A percentile compares a stretch with the other conserved stretches of the same genome.
Conservation (phyloP, 2,113 vertebrate genomes). For the Triplophysa rosa region DNA sequence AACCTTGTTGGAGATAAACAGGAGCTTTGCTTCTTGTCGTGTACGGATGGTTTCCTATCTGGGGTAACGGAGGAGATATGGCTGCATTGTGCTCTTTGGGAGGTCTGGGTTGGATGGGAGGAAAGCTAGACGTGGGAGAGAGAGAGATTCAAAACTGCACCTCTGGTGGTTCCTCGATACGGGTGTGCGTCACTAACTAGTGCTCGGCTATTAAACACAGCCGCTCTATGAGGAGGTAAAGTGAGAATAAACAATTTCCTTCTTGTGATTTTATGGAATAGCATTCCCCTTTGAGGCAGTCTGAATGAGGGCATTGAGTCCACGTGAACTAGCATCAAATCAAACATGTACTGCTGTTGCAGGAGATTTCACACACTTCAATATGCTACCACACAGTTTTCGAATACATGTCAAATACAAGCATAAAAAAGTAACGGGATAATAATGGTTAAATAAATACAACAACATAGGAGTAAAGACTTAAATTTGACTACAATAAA, state of each 20-base stretch:
- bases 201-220: constrained; percentile 4
- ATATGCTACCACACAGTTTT: background rate
- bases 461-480: constrained; percentile 53
- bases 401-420: constrained; percentile 22
- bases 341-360: constrained; percentile 11
- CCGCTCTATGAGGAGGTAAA: constrained; percentile 6
- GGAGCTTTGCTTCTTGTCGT: constrained; percentile 12
- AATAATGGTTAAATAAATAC: constrained; percentile 54
- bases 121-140: background rate
- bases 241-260: constrained; percentile 56
- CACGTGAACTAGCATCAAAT: background rate
- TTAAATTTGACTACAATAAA: constrained; percentile 60
- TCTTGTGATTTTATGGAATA: too few species aligned
- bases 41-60: background rate
- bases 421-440: constrained; percentile 4
- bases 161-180: background rate
- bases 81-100: constrained; percentile 49
- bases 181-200: constrained; percentile 6
- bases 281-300: constrained; percentile 4
- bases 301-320: background rate
- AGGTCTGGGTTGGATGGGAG: constrained; percentile 2
- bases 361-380: background rate
- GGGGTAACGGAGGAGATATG: constrained; percentile 6
- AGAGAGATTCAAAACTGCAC: constrained; percentile 11
- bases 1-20: background rate